Base-by-base conservation (phyloP, 2,113 vertebrate species). In the Merops nubicus region DNA sequence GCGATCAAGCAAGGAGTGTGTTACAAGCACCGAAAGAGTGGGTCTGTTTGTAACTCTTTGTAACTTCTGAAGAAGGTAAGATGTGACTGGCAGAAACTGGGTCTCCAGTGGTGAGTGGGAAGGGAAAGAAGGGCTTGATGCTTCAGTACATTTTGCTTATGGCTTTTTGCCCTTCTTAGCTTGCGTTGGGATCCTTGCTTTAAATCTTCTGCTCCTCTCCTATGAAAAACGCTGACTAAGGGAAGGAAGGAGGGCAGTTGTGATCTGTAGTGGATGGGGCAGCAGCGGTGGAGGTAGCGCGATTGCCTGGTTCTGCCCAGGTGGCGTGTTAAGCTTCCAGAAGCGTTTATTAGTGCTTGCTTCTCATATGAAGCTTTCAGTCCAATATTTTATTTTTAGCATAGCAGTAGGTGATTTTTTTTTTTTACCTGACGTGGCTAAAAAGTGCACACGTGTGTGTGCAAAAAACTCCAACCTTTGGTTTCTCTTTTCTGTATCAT, bases 11-110 rank as follows among this genome's bases (percentile, higher is more conserved):
- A 97, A 98, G 99, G 97, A 99, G 98, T 98, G 98, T 99, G 98
- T 98, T 99, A 98, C 99, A 99, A 98, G 98, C 98, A 91, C 98
- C 99, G 98, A 99, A 99, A 99, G 99, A 99, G 97, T 99, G 99
- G 99, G 99, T 99, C 98, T 99, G 99, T 98, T 99, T 99, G 96
- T 99, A 99, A 98, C 96, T 97, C 95, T 95, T 96, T 97, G 92
- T 97, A 98, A 97, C 93, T 96, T 83, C 95, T 82, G 76, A 94
- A 96, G 98, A 97, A 97, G 97, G 97, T 98, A 98, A 97, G 97
- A 92, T 42, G 57, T 3, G 13, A 28, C 62, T 72, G 88, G 20
- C 59, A 85, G 88, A 88, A 88, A 38, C 69, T 85, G 56, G 29
- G 12, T 31, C 77, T 93, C 26, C 84, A 40, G 59, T 54, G 87